phyloP scores from a whole-genome alignment of 2,888 invertebrate species.

The Heliothis peltigera region DNA sequence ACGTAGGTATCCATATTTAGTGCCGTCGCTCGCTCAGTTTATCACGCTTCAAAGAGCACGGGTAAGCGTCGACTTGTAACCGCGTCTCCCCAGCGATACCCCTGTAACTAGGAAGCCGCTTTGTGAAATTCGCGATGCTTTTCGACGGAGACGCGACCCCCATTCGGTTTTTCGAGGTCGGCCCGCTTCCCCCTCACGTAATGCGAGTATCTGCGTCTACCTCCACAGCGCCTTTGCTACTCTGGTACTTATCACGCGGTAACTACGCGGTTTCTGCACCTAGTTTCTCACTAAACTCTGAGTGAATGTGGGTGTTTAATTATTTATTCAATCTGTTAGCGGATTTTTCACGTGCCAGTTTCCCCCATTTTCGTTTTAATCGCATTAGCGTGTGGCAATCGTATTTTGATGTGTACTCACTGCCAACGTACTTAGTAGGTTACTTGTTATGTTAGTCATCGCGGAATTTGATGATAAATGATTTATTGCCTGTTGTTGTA shows the following conservation, averaged over 20 bases:
- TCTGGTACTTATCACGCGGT: slow-evolving; percentile 68
- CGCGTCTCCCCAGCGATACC: slow-evolving; percentile 79
- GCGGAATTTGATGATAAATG: slow-evolving; percentile 48
- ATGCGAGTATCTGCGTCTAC: slow-evolving; percentile 69
- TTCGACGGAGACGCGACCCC: slow-evolving; percentile 80
- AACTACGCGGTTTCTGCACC: slow-evolving; percentile 79
- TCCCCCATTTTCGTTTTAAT: slow-evolving; percentile 60
- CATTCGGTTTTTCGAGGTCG: slow-evolving; percentile 88
- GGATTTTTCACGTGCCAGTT: slow-evolving; percentile 66
- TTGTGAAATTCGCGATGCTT: slow-evolving; percentile 87
- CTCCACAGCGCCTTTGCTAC: slow-evolving; percentile 65
- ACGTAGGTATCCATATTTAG: slow-evolving; percentile 80
- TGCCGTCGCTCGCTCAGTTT: slow-evolving; percentile 79
- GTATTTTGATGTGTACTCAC: slow-evolving; percentile 39
- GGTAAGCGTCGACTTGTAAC: slow-evolving; percentile 81
- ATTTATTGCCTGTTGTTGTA: slow-evolving; percentile 42
- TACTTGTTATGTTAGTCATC: slow-evolving; percentile 40
- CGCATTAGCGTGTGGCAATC: slow-evolving; percentile 58
- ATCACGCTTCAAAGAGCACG: slow-evolving; percentile 87
- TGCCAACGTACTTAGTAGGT: slow-evolving; percentile 24
- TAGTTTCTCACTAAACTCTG: slow-evolving; percentile 73
- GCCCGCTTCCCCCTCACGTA: slow-evolving; percentile 75
- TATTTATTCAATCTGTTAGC: slow-evolving; percentile 79
- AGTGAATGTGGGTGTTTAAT: slow-evolving; percentile 78
- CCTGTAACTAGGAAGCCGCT: slow-evolving; percentile 85